Evolutionary conservation across 2,888 invertebrate genomes (phyloP), one percentile per base, ranked within the genome.

Genomic region (Agrilus biguttatus): DNA sequence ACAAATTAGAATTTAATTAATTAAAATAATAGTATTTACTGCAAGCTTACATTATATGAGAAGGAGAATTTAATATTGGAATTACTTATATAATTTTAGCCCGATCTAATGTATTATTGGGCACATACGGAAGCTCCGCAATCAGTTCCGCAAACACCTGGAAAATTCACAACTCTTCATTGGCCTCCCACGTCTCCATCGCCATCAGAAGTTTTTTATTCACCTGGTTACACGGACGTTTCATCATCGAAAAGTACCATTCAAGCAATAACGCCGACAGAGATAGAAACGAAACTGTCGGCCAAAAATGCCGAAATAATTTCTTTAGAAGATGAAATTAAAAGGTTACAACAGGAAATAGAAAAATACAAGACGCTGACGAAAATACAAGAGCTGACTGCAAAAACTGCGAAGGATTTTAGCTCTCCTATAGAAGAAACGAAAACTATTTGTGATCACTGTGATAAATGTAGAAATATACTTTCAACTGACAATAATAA

Each of bases 61-160:
- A n/a, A n/a, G n/a, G n/a, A n/a, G n/a, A n/a, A n/a, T n/a, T n/a
- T 34, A n/a, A 5, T 34, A n/a, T 13, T 34, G n/a, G 5, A 13
- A 14, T 34, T 34, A 39, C n/a, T 3, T 12, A 19, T 14, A 45
- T 42, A 48, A 40, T 52, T 68, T 32, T 67, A 91, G 91, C 83
- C 87, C 45, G 87, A 84, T 66, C 75, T 85, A 59, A 88, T 89
- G 83, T 92, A 92, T 68, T 86, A 82, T 62, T 92, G 91, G 91
- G 77, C 86, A 19, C 84, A 87, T 61, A 82, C 83, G 49, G 86
- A 86, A 65, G 67, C 73, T 39, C 76, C 80, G 42, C 69, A 75
- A 33, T 69, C 75, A 39, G 73, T 78, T 48, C 77, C 83, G 33
- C 68, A 77, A 45, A 80, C 83, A 14, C 86, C 87, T 1, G 83